phyloP scores from a whole-genome alignment of 2,797 vertebrate species.

The Pagetopsis macropterus region DNA sequence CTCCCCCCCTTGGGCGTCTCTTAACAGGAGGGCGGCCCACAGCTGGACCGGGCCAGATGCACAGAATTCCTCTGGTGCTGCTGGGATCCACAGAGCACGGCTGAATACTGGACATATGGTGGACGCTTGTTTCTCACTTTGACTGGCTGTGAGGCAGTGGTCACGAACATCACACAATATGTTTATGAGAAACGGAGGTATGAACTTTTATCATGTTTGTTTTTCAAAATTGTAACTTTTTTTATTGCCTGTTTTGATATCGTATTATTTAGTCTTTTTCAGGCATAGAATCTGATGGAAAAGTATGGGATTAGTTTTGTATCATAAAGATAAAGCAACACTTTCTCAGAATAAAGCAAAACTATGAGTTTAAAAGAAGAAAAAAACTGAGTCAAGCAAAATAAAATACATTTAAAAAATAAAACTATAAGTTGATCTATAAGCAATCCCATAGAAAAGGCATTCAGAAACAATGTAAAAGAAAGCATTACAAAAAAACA shows the following conservation, averaged over 20 bases:
- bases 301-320: too few species aligned
- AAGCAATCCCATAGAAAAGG: too few species aligned
- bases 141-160: conserved; percentile 40
- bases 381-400: too few species aligned
- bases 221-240: background rate
- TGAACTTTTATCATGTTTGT: background rate
- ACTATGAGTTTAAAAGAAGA: too few species aligned
- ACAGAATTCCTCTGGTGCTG: conserved; percentile 79
- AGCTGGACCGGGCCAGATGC: conserved; percentile 80
- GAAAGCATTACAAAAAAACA: background rate
- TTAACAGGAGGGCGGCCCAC: conserved; percentile 61
- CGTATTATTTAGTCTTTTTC: background rate
- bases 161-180: conserved; percentile 13
- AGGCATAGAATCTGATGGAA: background rate
- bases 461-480: background rate
- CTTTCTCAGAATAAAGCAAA: too few species aligned
- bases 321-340: too few species aligned
- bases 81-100: conserved; percentile 55
- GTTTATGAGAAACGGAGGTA: background rate
- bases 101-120: conserved; percentile 71
- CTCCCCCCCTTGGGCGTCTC: conserved; percentile 51
- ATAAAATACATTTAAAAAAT: too few species aligned
- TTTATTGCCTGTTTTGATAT: background rate
- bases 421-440: too few species aligned
- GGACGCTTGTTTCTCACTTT: conserved; percentile 47